Conservation (phyloP, 2,888 invertebrate genomes). For the Heliconius ethilla region DNA sequence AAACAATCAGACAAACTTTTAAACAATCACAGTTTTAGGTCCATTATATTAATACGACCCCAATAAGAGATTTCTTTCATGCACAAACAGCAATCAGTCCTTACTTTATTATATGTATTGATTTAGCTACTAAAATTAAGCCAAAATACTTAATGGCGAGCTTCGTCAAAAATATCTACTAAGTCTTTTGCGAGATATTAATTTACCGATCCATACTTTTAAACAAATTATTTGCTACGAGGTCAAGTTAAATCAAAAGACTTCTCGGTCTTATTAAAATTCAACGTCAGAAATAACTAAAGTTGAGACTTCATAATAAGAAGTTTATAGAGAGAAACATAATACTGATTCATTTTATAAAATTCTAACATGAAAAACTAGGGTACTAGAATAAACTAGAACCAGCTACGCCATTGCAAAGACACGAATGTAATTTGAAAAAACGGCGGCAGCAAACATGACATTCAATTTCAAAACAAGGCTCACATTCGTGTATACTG, state of each 20-base stretch:
- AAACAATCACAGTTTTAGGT: too few relatives aligned
- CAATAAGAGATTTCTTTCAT: too few relatives aligned
- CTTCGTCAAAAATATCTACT: background rate
- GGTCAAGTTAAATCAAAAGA: slow-evolving; percentile 15
- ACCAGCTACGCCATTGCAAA: background rate
- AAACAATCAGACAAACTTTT: too few relatives aligned
- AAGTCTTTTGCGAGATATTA: background rate
- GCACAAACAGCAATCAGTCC: too few relatives aligned
- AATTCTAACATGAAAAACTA: background rate
- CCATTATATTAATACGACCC: too few relatives aligned
- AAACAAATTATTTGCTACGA: slow-evolving; percentile 7
- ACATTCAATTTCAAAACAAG: slow-evolving; percentile 20
- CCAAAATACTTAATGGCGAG: background rate
- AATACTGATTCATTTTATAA: background rate
- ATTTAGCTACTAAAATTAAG: background rate
- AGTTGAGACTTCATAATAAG: background rate
- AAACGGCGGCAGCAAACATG: slow-evolving; percentile 3
- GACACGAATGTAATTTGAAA: slow-evolving; percentile 15
- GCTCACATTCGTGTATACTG: slow-evolving; percentile 2
- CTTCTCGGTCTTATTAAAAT: background rate
- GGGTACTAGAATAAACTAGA: background rate
- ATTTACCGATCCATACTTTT: background rate
- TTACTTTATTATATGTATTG: too few relatives aligned
- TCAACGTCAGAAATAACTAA: background rate
- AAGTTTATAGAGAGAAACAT: background rate